Conservation (phyloP, 2,888 invertebrate species). For the Sphaerophoria rueppellii region DNA sequence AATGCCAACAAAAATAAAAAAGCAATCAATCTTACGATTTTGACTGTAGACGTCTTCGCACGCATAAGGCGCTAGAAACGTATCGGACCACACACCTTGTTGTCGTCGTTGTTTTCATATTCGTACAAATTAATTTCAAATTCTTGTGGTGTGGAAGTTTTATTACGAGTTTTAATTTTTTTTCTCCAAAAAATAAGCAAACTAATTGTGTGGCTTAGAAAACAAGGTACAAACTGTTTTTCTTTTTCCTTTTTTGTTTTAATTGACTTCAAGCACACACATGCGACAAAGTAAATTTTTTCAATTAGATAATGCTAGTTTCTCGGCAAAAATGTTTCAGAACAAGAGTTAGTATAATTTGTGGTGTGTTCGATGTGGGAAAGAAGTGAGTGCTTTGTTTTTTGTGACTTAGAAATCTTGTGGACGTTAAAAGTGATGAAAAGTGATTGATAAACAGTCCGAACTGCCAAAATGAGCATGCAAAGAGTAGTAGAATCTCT, state of each 20-base stretch:
- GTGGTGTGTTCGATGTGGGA: conserved; percentile 15
- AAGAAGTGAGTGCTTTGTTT: conserved; percentile 38
- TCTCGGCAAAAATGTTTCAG: not conserved
- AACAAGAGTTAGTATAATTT: conserved; percentile 33
- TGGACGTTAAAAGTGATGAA: conserved; percentile 3
- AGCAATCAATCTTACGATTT: not conserved
- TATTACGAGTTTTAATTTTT: not conserved
- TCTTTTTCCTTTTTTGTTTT: conserved; percentile 26
- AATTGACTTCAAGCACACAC: conserved; percentile 61
- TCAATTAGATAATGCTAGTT: conserved; percentile 39
- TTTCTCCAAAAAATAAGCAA: conserved; percentile 22
- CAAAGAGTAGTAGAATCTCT: too few species aligned
- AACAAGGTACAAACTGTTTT: not conserved
- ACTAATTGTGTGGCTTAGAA: conserved; percentile 40
- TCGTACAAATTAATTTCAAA: conserved; percentile 41
- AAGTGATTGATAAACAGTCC: not conserved
- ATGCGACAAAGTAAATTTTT: conserved; percentile 36
- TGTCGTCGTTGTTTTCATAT: not conserved
- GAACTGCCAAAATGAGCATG: too few species aligned
- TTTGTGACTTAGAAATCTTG: not conserved
- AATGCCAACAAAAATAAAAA: not conserved
- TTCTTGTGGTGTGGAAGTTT: conserved; percentile 27
- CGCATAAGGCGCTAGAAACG: conserved; percentile 34
- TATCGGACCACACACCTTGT: conserved; percentile 13
- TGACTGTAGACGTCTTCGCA: conserved; percentile 18